Evolutionary conservation across 1,140 invertebrate genomes (phyloP), one percentile per base, ranked within the genome.

Genomic region (Tetraneura akinire): DNA sequence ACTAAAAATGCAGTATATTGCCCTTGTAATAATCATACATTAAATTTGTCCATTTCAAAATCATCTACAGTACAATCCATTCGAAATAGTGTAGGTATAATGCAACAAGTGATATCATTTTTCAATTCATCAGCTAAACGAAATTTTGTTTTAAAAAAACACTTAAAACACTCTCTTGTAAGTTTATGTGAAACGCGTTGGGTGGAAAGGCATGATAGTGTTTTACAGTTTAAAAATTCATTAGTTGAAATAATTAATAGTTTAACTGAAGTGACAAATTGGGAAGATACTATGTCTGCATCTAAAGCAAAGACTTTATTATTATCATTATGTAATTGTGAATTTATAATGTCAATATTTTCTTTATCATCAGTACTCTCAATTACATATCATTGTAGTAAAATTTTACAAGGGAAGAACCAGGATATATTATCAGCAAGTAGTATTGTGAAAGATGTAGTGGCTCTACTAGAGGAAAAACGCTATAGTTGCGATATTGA

Each of bases 141-240:
- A 26, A 26, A 55, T 55, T 55, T 55, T 55, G 21, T 55, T 55
- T 23, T 53, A 8, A 55, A 60, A 60, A 60, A 13, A 2, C 14
- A 29, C 29, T 55, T 60, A 60, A 16, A 60, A 1, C 11, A 60
- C 5, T 26, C 13, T 29, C 11, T 60, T 60, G 23, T 60, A 1
- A 60, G 23, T 60, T 60, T 29, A 60, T 60, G 23, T 60, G 23
- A 60, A 60, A 55, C n/a, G n/a, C n/a, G n/a, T n/a, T n/a, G n/a
- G n/a, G n/a, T n/a, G n/a, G n/a, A n/a, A n/a, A n/a, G n/a, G n/a
- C n/a, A n/a, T n/a, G n/a, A n/a, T n/a, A n/a, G n/a, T n/a, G n/a
- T n/a, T n/a, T n/a, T n/a, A n/a, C n/a, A n/a, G n/a, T n/a, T n/a
- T n/a, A n/a, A n/a, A n/a, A n/a, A n/a, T n/a, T n/a, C n/a, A n/a